These are phyloP conservation scores for Zelostemma sp. DNA, from an alignment of 1,140 invertebrate genomes.

Conservation along the genomic window DNA sequence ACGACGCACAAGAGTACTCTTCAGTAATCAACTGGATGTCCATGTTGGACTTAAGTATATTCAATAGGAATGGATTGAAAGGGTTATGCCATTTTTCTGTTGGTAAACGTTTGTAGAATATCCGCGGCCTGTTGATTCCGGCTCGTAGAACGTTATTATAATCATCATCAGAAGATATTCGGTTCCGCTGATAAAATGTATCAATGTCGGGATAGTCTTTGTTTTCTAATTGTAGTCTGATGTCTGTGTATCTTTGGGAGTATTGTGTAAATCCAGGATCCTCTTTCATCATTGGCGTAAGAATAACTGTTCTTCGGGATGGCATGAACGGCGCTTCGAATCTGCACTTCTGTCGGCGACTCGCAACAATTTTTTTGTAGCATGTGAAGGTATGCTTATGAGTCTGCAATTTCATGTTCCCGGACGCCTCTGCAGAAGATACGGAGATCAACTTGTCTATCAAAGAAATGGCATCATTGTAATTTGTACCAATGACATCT, in stretches of 20 bases:
- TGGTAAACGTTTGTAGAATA: conserved; percentile 39
- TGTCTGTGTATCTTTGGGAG: conserved; percentile 18
- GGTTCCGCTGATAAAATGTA: background rate
- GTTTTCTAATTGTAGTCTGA: background rate
- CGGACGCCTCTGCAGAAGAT: conserved; percentile 39
- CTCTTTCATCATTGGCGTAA: conserved; percentile 39
- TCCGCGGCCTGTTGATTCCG: conserved; percentile 43
- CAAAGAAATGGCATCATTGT: conserved; percentile 13
- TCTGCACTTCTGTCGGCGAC: conserved; percentile 43
- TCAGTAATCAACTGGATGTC: conserved; percentile 60
- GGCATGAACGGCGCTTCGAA: conserved; percentile 56
- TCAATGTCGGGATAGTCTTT: background rate
- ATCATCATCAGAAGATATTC: conserved; percentile 1
- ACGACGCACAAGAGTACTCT: conserved; percentile 55
- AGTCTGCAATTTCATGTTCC: conserved; percentile 42
- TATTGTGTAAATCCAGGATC: conserved; percentile 27
- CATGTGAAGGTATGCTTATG: conserved; percentile 45
- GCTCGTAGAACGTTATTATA: conserved; percentile 20
- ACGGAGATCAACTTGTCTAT: conserved; percentile 38
- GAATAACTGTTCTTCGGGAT: conserved; percentile 24
- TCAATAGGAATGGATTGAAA: conserved; percentile 42
- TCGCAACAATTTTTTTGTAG: conserved; percentile 38
- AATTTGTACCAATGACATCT: background rate
- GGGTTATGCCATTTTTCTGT: conserved; percentile 50
- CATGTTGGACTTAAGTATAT: conserved; percentile 32